Evolutionary conservation across 2,113 vertebrate species (phyloP).

Genomic region (Azemiops feae): DNA sequence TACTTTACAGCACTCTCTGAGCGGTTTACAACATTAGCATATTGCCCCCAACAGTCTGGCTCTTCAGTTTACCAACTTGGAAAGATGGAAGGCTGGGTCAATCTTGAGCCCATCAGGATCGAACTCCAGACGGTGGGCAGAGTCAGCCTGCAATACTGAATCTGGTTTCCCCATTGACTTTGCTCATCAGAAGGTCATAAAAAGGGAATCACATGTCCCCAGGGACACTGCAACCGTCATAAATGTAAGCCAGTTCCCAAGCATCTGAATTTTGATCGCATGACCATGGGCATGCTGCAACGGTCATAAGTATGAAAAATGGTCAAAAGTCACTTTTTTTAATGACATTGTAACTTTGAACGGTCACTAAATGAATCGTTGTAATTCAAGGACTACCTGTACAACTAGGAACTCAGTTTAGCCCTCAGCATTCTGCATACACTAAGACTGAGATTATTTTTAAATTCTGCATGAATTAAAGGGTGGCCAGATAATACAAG

Average conservation of each 20-base stretch:
- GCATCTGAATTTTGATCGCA: not conserved
- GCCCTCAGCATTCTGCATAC: not conserved
- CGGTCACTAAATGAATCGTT: not conserved
- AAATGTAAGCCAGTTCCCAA: not conserved
- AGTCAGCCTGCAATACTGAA: too few species aligned
- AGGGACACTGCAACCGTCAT: not conserved
- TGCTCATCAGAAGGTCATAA: not conserved
- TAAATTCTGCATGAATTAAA: not conserved
- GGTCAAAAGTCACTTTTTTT: not conserved
- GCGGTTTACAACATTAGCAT: too few species aligned
- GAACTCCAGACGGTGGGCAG: too few species aligned
- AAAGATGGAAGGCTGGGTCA: too few species aligned
- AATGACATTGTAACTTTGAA: not conserved
- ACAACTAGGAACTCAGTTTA: not conserved
- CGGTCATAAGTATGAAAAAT: too few species aligned
- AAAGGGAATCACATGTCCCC: too few species aligned
- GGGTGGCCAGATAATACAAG: not conserved
- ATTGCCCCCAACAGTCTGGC: too few species aligned
- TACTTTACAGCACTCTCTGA: too few species aligned
- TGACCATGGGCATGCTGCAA: not conserved
- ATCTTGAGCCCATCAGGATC: too few species aligned
- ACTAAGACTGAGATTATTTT: not conserved
- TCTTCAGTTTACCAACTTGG: too few species aligned
- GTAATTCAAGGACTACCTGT: not conserved
- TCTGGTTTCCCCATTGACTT: not conserved